Base-by-base conservation (phyloP, 2,113 vertebrate species). In the Willisornis vidua region DNA sequence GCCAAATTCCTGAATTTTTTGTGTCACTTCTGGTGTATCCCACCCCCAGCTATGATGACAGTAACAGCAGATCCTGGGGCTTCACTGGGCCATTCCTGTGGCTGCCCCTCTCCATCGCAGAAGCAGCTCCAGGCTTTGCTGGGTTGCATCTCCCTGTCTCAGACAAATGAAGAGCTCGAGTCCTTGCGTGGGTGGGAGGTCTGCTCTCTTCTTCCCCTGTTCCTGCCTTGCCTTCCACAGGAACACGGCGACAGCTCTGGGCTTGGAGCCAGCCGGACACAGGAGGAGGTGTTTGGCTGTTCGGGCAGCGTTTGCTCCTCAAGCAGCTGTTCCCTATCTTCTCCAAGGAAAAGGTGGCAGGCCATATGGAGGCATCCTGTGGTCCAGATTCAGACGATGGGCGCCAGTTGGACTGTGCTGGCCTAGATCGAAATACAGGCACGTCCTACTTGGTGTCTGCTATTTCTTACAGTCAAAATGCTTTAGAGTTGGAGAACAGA, bases 351-450 rank as follows among this genome's bases (percentile, higher is more conserved):
- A 97, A 94, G 96, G 96, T 96, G 94, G 94, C 96, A 92, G 91
- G 95, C 94, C 96, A 97, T 95, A 97, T 96, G 96, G 96, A 97
- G 89, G 84, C 93, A 87, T 97, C 95, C 93, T 85, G 76, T 84
- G 89, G 95, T 93, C 93, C 90, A 94, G 93, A 95, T 96, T 95
- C 95, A 95, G 93, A 61, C 0, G 12, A 87, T 74, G 80, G 95
- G 91, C 14, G 28, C 94, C 94, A 92, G 80, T 96, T 94, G 94
- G 94, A 89, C 91, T 1, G 1, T 90, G 84, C 89, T 92, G 91
- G 85, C 91, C 89, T 95, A 54, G 71, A 91, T 85, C 0, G 15
- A 89, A 93, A 81, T 73, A 61, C n/a, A 85, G 81, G 59, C 93
- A 89, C 13, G 3, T 93, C 90, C 82, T 52, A 43, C 85, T 71